Conservation (phyloP, 2,888 invertebrate genomes). For the Ormyrus rosae region DNA sequence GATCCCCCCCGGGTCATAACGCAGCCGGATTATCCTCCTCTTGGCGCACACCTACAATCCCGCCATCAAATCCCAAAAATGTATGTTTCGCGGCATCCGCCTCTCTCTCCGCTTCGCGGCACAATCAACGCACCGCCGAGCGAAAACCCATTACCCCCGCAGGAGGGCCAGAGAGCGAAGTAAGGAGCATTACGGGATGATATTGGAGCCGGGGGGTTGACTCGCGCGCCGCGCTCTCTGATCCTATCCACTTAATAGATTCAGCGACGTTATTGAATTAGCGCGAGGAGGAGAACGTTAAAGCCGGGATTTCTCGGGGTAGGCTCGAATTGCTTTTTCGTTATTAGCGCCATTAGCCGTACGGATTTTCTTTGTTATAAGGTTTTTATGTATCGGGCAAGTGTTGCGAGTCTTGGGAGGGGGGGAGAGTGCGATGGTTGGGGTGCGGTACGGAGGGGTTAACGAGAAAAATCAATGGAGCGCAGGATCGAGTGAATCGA, state of each 20-base stretch:
- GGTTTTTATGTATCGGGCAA: conserved; percentile 12
- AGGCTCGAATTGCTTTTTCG: conserved; percentile 24
- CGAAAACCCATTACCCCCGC: conserved; percentile 18
- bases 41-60: not conserved
- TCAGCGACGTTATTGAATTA: conserved; percentile 70
- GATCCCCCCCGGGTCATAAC: not conserved
- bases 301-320: not conserved
- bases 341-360: conserved; percentile 50
- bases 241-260: conserved; percentile 69
- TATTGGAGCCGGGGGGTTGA: not conserved
- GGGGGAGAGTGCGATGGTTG: conserved; percentile 24
- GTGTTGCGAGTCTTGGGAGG: conserved; percentile 8
- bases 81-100: conserved; percentile 2
- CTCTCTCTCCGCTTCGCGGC: not conserved
- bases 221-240: conserved; percentile 42
- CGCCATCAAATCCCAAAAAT: conserved; percentile 33
- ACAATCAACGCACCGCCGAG: not conserved
- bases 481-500: not conserved
- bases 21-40: conserved; percentile 19
- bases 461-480: conserved; percentile 48
- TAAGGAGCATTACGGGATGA: conserved; percentile 15
- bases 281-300: conserved; percentile 50
- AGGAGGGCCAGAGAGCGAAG: not conserved
- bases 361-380: conserved; percentile 49
- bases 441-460: not conserved